These are phyloP conservation scores for Acanthosepion esculentum DNA, from an alignment of 2,888 invertebrate genomes.

Conservation along the genomic window DNA sequence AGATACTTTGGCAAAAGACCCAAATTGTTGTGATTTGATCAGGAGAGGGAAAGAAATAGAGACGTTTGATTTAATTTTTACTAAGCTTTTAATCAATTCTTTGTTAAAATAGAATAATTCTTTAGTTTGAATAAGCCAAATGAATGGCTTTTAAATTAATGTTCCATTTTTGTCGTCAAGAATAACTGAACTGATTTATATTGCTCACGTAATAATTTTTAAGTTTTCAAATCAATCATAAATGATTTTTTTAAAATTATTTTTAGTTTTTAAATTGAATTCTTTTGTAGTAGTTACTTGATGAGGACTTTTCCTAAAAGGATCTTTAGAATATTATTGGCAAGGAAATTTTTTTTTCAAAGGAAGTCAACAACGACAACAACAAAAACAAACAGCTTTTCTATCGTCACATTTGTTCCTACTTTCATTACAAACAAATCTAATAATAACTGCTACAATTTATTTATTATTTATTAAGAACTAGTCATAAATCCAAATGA, in stretches of 20 bases:
- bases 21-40: background rate
- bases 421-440: background rate
- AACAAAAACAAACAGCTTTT: background rate
- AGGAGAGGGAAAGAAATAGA: background rate
- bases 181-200: background rate
- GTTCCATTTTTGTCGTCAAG: background rate
- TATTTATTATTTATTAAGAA: background rate
- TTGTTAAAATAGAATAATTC: background rate
- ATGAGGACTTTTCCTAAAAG: background rate
- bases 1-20: background rate
- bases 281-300: background rate
- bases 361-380: too few species aligned
- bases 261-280: background rate
- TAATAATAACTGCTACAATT: background rate
- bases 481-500: background rate
- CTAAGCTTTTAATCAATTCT: background rate
- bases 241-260: conserved; percentile 6
- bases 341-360: background rate
- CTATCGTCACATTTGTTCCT: background rate
- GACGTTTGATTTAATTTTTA: background rate
- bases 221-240: background rate
- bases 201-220: too few species aligned
- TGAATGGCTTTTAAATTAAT: background rate
- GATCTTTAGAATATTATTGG: background rate
- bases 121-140: background rate